These are phyloP conservation scores for Mechanitis mazaeus DNA, from an alignment of 2,888 invertebrate genomes.

Conservation along the genomic window DNA sequence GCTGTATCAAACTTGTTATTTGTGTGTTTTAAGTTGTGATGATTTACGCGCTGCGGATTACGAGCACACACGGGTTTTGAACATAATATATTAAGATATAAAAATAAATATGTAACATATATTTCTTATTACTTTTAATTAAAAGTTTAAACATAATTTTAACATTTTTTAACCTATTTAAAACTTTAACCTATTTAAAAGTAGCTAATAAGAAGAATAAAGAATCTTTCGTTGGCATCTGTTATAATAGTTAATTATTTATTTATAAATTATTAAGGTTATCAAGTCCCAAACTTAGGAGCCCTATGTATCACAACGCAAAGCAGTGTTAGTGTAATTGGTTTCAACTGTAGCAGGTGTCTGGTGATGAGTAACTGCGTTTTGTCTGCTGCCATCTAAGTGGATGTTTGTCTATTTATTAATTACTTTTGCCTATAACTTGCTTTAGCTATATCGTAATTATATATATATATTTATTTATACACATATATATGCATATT, in stretches of 20 bases:
- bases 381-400: slow-evolving; percentile 28
- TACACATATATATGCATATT: no score
- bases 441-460: not conserved
- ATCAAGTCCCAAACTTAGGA: not conserved
- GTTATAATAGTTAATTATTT: no score
- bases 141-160: no score
- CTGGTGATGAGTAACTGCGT: slow-evolving; percentile 54
- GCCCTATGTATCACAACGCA: slow-evolving; percentile 31
- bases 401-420: slow-evolving; percentile 22
- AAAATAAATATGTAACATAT: no score
- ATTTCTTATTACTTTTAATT: no score
- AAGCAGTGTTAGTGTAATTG: slow-evolving; percentile 52
- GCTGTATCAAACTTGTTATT: slow-evolving; percentile 75
- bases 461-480: no score
- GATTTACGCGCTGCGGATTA: slow-evolving; percentile 61
- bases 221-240: no score
- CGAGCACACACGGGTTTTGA: slow-evolving; percentile 33
- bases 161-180: no score
- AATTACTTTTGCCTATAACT: slow-evolving; percentile 13
- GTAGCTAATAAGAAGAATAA: no score
- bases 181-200: no score
- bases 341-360: slow-evolving; percentile 65
- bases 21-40: slow-evolving; percentile 70
- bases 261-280: no score
- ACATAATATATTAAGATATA: not conserved